Base-by-base conservation (phyloP, 2,113 vertebrate species). In the rabbit (Oryctolagus cuniculus) region DNA sequence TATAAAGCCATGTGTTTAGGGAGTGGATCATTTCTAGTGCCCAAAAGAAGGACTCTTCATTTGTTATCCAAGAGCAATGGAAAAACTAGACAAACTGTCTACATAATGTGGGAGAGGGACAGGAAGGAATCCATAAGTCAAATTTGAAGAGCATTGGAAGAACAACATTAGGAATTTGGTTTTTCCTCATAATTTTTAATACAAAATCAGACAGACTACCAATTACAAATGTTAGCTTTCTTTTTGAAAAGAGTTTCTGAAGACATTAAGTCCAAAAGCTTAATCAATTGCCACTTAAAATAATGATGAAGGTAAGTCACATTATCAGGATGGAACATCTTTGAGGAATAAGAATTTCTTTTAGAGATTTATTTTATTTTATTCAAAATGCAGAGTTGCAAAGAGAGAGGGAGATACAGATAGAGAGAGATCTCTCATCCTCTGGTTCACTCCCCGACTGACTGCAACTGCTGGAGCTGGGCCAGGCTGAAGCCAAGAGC, bases 41-140 rank as follows among this genome's bases (percentile, higher is more conserved):
- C 78, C 75, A 67, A 91, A 72, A 13, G 5, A 85, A 88, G 24
- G 27, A 64, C n/a, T 66, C 7, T 72, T 77, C 22, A 31, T 73
- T 92, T 89, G 61, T 63, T 84, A 79, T 22, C 49, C 66, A 85
- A 93, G 61, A 82, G 22, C n/a, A 69, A 44, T 82, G 67, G 44
- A 27, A 58, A 95, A 88, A 22, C 13, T 67, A 79, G 73, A 67
- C 22, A 88, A 70, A 87, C 10, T 16, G 21, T 16, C 49, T 17
- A n/a, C n/a, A 58, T 96, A 69, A 91, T 55, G 61, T 91, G 22
- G 19, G 44, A 17, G 7, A 66, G 15, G 5, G 21, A 1, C 25
- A 12, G 29, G 21, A 89, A 94, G 19, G 22, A 49, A 89, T 66
- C 44, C 53, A 72, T 87, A 82, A 94, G 34, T 87, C 16, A 93